Evolutionary conservation across 2,797 vertebrate species (phyloP).

Genomic region (Myripristis murdjan): DNA sequence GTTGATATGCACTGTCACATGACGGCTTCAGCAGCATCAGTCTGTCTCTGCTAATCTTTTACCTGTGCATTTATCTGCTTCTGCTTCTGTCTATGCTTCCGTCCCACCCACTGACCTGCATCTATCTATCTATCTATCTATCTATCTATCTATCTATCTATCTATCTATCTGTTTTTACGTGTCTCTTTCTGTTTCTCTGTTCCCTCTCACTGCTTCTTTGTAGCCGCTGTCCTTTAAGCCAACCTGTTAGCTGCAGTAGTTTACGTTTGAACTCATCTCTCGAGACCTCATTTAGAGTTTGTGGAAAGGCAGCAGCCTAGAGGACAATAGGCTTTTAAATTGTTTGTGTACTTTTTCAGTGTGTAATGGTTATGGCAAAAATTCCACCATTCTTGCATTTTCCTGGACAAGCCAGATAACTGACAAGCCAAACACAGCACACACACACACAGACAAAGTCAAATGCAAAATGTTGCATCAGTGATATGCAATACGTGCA

Average conservation of each 20-base stretch:
- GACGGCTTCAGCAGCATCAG: conserved; percentile 2
- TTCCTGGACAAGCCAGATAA: conserved; percentile 51
- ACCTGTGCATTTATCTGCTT: background rate
- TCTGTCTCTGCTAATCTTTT: background rate
- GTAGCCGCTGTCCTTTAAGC: conserved; percentile 13
- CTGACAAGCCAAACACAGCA: conserved; percentile 26
- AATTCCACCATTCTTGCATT: conserved; percentile 29
- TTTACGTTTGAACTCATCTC: conserved; percentile 53
- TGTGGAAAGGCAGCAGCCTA: conserved; percentile 59
- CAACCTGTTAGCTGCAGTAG: conserved; percentile 46
- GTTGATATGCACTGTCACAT: conserved; percentile 30
- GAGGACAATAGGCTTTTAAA: conserved; percentile 73
- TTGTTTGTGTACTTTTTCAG: conserved; percentile 30
- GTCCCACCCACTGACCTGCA: background rate
- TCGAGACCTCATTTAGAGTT: conserved; percentile 65
- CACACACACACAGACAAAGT: conserved; percentile 37
- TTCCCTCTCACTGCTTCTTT: conserved; percentile 1
- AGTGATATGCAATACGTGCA: conserved; percentile 15
- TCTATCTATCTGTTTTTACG: conserved; percentile 12
- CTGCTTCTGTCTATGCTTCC: background rate
- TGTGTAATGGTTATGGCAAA: conserved; percentile 20
- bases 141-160: conserved; percentile 7
- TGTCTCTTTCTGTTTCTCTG: conserved; percentile 14
- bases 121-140: conserved; percentile 3
- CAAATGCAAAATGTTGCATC: conserved; percentile 29